phyloP scores from a whole-genome alignment of 2,113 vertebrate genomes.

The Dendropsophus ebraccatus region DNA sequence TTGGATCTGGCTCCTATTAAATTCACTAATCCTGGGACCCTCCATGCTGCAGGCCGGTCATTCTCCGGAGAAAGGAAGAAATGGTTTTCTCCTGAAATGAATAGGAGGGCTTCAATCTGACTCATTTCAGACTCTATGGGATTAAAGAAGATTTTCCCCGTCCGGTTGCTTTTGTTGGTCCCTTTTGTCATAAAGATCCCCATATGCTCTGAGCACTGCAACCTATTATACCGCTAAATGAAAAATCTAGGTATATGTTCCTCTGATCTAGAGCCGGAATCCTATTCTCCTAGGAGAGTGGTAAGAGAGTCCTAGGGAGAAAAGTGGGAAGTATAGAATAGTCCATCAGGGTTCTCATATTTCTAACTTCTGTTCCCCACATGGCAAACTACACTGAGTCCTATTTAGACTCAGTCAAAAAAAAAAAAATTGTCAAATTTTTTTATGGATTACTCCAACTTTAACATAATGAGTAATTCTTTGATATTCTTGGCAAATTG shows the following conservation, averaged over 20 bases:
- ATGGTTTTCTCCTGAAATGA: constrained; percentile 49
- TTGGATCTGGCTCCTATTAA: constrained; percentile 52
- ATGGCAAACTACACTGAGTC: too few species aligned
- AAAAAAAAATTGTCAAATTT: too few species aligned
- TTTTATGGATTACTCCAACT: too few species aligned
- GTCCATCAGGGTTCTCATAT: too few species aligned
- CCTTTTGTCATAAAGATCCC: constrained; percentile 59
- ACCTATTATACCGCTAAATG: background rate
- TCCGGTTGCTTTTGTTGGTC: constrained; percentile 58
- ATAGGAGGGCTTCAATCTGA: constrained; percentile 52
- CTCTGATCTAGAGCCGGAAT: background rate
- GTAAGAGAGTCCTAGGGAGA: too few species aligned
- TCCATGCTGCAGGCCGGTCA: constrained; percentile 39
- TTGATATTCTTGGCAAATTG: too few species aligned
- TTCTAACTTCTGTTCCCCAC: too few species aligned
- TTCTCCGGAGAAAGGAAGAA: constrained; percentile 34
- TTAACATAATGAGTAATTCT: too few species aligned
- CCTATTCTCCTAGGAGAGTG: background rate
- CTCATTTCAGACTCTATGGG: constrained; percentile 65
- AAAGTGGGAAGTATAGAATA: too few species aligned
- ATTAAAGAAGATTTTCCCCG: constrained; percentile 70
- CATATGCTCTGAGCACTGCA: constrained; percentile 39
- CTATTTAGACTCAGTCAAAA: too few species aligned
- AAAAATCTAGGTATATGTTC: background rate
- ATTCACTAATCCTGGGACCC: constrained; percentile 62